phyloP scores from a whole-genome alignment of 2,113 vertebrate species.

The Grantiella picta region DNA sequence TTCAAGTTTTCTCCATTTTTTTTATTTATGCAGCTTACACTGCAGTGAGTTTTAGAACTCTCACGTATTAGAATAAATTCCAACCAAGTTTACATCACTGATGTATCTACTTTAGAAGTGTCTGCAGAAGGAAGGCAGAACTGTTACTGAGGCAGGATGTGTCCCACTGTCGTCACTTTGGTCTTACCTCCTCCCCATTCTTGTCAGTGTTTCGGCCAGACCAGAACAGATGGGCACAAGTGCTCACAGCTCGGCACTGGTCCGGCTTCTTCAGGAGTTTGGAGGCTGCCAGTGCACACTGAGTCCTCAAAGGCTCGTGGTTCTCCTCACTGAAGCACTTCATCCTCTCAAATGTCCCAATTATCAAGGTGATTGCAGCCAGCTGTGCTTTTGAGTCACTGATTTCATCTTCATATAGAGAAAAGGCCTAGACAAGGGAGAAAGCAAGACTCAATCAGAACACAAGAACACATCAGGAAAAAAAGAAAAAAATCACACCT shows the following conservation, averaged over 20 bases:
- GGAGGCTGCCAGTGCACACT: conserved; percentile 94
- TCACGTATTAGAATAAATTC: neutral
- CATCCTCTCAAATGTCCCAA: conserved; percentile 95
- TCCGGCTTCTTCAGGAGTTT: conserved; percentile 98
- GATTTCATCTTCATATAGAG: conserved; percentile 98
- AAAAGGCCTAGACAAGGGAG: conserved; percentile 84
- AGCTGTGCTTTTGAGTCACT: conserved; percentile 98
- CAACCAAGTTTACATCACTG: neutral
- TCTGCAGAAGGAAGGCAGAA: neutral
- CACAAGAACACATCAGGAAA: neutral
- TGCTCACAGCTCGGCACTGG: conserved; percentile 95
- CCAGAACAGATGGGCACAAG: conserved; percentile 98
- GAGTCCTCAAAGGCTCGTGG: conserved; percentile 94
- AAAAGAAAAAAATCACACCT: neutral
- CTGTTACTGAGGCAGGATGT: neutral
- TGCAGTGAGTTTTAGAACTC: neutral
- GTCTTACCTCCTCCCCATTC: conserved; percentile 90
- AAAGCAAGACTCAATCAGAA: neutral
- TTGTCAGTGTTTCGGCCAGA: conserved; percentile 94
- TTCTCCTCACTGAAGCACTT: conserved; percentile 98
- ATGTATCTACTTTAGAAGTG: neutral
- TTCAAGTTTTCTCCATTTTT: neutral
- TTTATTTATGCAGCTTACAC: neutral
- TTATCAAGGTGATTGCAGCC: conserved; percentile 97
- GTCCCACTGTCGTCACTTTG: neutral